Evolutionary conservation across 1,140 invertebrate genomes (phyloP).

Genomic region (Drosophila pruinosa): DNA sequence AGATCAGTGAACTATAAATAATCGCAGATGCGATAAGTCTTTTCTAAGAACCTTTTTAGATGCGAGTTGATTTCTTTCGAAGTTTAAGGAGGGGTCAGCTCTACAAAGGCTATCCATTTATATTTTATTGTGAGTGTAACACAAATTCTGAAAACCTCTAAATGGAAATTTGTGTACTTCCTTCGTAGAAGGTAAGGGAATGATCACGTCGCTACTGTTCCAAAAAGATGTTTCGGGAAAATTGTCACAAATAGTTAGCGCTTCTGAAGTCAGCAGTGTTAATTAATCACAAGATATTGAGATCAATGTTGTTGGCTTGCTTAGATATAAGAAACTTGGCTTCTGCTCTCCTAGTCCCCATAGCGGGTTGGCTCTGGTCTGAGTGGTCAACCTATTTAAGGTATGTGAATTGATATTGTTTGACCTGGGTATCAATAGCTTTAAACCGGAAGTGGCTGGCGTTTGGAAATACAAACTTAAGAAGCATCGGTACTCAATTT

Average conservation of each 20-base stretch:
- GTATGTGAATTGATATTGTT: constrained; percentile 95
- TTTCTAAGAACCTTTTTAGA: constrained; percentile 64
- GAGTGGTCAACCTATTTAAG: constrained; percentile 90
- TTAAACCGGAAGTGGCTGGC: constrained; percentile 54
- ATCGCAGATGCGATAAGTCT: constrained; percentile 43
- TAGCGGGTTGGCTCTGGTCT: constrained; percentile 99
- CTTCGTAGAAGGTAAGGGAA: constrained; percentile 52
- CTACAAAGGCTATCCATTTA: constrained; percentile 59
- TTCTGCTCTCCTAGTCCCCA: constrained; percentile 99
- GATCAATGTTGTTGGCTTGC: no score
- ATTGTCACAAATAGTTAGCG: constrained; percentile 56
- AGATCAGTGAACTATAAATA: constrained; percentile 62
- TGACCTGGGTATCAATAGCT: constrained; percentile 53
- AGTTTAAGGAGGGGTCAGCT: background rate
- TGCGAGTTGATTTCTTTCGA: background rate
- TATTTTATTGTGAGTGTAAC: constrained; percentile 56
- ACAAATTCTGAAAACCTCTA: constrained; percentile 65
- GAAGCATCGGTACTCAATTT: constrained; percentile 47
- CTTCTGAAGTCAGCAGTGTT: constrained; percentile 54
- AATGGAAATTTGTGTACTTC: constrained; percentile 76
- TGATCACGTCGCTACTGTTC: constrained; percentile 38
- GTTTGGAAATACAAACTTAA: constrained; percentile 11
- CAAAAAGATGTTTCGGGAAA: constrained; percentile 17
- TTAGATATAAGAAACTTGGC: constrained; percentile 88
- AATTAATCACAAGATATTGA: constrained; percentile 54